These are phyloP conservation scores for Timema podura DNA, from an alignment of 2,888 invertebrate genomes.

Conservation along the genomic window DNA sequence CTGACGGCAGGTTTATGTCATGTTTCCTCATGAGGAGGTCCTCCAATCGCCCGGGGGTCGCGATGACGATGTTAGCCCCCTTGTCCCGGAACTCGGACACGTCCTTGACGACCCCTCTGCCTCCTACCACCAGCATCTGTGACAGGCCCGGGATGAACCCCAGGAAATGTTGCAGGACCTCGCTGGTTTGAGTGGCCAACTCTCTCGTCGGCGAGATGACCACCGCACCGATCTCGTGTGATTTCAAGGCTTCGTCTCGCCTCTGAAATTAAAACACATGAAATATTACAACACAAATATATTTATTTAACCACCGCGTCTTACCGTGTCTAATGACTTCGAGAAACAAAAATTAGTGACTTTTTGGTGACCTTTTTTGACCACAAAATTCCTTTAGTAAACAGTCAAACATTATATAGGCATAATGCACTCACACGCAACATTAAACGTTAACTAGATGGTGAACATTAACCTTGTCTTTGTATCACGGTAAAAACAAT, in stretches of 20 bases:
- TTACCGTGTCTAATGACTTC: no score
- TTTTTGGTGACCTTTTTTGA: no score
- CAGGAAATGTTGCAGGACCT: conserved; percentile 54
- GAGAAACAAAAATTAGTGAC: no score
- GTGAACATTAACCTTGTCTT: no score
- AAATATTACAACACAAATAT: conserved; percentile 10
- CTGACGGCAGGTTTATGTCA: conserved; percentile 63
- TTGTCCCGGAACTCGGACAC: conserved; percentile 58
- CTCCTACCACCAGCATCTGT: conserved; percentile 72
- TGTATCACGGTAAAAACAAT: no score
- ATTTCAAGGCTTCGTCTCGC: conserved; percentile 59
- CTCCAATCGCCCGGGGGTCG: conserved; percentile 91
- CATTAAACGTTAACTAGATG: no score
- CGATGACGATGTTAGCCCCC: conserved; percentile 83
- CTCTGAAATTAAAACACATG: conserved; percentile 45
- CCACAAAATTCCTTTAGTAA: no score
- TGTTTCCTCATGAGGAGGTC: conserved; percentile 73
- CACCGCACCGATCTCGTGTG: conserved; percentile 78
- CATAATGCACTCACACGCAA: no score
- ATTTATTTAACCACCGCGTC: no score
- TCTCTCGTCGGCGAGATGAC: conserved; percentile 96
- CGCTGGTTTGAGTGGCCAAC: conserved; percentile 83
- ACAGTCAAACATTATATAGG: no score
- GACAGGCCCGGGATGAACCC: conserved; percentile 47
- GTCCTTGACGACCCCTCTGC: conserved; percentile 74